These are phyloP conservation scores for Actinemys pallida DNA, from an alignment of 2,113 vertebrate genomes.

Conservation along the genomic window DNA sequence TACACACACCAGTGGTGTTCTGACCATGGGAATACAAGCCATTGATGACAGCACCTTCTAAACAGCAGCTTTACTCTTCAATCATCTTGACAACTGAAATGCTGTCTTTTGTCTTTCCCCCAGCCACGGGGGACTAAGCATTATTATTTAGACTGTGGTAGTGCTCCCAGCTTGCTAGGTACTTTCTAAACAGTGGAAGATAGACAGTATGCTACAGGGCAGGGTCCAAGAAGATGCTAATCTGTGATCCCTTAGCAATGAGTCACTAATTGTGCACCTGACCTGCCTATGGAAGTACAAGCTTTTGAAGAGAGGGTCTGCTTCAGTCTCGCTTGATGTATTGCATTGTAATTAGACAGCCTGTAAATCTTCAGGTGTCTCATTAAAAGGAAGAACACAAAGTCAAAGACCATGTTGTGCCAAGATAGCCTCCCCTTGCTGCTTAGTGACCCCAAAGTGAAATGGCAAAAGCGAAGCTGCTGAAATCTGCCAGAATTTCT, in stretches of 20 bases:
- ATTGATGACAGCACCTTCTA: background rate
- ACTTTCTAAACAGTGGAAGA: background rate
- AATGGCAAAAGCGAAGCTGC: background rate
- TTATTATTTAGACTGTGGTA: background rate
- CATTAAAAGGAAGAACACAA: background rate
- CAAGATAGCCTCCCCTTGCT: background rate
- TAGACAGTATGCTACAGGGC: too few relatives aligned
- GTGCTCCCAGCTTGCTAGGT: background rate
- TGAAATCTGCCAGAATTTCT: background rate
- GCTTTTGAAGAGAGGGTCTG: background rate
- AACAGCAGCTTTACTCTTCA: background rate
- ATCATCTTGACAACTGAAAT: background rate
- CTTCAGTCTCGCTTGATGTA: background rate
- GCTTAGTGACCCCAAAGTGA: slow-evolving; percentile 18
- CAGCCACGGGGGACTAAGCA: background rate
- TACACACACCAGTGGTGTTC: background rate
- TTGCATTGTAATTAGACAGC: slow-evolving; percentile 61
- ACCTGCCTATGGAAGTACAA: fast-evolving
- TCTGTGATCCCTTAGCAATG: background rate
- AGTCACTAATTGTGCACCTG: fast-evolving
- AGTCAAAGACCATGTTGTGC: background rate
- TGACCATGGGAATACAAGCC: background rate
- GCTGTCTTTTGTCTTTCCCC: background rate
- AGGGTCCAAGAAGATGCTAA: background rate
- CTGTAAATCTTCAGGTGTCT: slow-evolving; percentile 18